A percentile compares a stretch with the other conserved stretches of the same genome.
These are phyloP conservation scores for Bothrops jararaca DNA, from an alignment of 2,113 vertebrate species.

Conservation along the genomic window DNA sequence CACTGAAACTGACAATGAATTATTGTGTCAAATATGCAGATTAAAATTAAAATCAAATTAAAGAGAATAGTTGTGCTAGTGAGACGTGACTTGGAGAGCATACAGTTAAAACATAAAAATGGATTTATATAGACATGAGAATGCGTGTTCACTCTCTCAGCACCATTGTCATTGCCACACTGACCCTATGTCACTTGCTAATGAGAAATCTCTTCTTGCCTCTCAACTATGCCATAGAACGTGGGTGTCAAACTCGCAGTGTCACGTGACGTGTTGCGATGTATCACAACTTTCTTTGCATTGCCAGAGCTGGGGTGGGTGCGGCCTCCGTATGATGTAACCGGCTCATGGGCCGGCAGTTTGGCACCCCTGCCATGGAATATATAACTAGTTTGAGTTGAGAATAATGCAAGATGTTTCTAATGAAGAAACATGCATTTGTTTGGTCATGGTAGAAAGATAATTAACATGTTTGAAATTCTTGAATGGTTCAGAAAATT, in stretches of 20 bases:
- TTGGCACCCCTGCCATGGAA: neutral
- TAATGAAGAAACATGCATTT: neutral
- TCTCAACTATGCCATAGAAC: neutral
- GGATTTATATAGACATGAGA: neutral
- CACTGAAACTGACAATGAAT: neutral
- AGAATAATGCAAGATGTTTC: neutral
- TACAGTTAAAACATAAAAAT: neutral
- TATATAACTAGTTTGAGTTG: neutral
- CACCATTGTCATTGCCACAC: neutral
- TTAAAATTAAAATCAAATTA: neutral
- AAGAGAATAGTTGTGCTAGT: neutral
- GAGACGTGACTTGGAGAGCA: neutral
- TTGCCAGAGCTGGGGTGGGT: too few relatives aligned
- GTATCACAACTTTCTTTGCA: too few relatives aligned
- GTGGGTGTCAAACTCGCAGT: too few relatives aligned
- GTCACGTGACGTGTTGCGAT: too few relatives aligned
- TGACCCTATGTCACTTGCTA: neutral
- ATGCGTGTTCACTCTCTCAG: neutral
- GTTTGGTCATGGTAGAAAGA: neutral
- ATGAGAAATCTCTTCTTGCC: neutral
- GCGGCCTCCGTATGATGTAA: too few relatives aligned
- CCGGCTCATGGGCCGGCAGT: too few relatives aligned
- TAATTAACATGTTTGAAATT: neutral
- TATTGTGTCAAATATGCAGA: neutral
- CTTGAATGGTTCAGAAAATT: neutral